Evolutionary conservation across 2,797 vertebrate species (phyloP).

Genomic region (Cichlasoma orientale): DNA sequence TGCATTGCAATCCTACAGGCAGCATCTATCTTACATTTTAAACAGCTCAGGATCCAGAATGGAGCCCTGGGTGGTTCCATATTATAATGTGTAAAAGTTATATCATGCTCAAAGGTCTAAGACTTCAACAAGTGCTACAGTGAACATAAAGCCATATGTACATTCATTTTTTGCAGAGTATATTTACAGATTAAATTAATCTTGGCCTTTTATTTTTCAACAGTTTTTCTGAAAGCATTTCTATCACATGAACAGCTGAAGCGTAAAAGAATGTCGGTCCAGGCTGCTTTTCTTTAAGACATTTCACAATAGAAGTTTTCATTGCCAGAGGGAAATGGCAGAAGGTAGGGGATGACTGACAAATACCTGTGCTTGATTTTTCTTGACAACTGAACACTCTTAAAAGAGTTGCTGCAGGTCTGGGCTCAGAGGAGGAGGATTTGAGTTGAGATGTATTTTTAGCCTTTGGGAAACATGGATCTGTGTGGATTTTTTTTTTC

Average conservation of each 20-base stretch:
- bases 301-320: constrained; percentile 59
- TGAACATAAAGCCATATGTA: background rate
- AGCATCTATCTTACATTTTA: background rate
- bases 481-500: background rate
- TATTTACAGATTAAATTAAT: constrained; percentile 11
- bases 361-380: constrained; percentile 26
- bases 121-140: background rate
- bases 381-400: constrained; percentile 20
- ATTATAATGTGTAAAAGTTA: background rate
- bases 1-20: background rate
- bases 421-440: constrained; percentile 16
- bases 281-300: constrained; percentile 31
- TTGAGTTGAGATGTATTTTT: constrained; percentile 1
- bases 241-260: constrained; percentile 8
- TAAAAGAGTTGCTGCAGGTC: background rate
- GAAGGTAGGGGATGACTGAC: constrained; percentile 24
- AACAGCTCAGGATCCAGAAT: constrained; percentile 3
- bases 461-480: background rate
- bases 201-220: constrained; percentile 17
- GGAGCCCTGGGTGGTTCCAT: background rate
- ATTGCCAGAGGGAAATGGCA: constrained; percentile 54
- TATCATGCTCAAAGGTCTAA: background rate
- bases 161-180: background rate
- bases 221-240: constrained; percentile 22
- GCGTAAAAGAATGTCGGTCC: constrained; percentile 54